Conservation (phyloP, 2,888 invertebrate genomes). For the Nezara viridula region DNA sequence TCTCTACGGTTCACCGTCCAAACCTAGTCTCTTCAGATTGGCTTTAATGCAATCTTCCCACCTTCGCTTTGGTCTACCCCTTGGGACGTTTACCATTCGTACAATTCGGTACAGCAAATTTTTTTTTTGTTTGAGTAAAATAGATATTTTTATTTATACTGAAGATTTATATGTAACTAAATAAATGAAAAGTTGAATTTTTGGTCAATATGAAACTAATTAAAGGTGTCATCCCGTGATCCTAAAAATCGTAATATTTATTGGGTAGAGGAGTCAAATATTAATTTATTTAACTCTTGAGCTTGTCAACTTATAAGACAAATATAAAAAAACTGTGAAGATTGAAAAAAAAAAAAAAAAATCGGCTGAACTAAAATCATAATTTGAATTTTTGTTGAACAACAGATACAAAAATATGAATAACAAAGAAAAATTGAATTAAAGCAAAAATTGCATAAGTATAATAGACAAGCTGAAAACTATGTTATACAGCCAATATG, state of each 20-base stretch:
- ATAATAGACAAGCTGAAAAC: not conserved
- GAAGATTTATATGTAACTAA: too few relatives aligned
- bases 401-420: not conserved
- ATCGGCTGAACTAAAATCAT: not conserved
- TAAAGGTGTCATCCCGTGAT: too few relatives aligned
- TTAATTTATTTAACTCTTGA: not conserved
- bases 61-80: too few relatives aligned
- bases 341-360: not conserved
- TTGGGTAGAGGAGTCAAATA: not conserved
- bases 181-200: too few relatives aligned
- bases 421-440: not conserved
- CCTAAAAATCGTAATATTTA: not conserved
- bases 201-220: too few relatives aligned
- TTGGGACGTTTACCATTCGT: too few relatives aligned
- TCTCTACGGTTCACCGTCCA: too few relatives aligned
- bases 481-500: not conserved
- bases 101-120: too few relatives aligned
- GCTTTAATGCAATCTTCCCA: too few relatives aligned
- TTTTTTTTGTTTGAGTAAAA: too few relatives aligned
- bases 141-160: too few relatives aligned
- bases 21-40: too few relatives aligned
- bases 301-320: not conserved
- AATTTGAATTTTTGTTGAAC: not conserved
- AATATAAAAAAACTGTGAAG: not conserved
- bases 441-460: not conserved